Evolutionary conservation across 92 coral and sea anemone species (phyloP).

Genomic region (Phenganax stokvisi): DNA sequence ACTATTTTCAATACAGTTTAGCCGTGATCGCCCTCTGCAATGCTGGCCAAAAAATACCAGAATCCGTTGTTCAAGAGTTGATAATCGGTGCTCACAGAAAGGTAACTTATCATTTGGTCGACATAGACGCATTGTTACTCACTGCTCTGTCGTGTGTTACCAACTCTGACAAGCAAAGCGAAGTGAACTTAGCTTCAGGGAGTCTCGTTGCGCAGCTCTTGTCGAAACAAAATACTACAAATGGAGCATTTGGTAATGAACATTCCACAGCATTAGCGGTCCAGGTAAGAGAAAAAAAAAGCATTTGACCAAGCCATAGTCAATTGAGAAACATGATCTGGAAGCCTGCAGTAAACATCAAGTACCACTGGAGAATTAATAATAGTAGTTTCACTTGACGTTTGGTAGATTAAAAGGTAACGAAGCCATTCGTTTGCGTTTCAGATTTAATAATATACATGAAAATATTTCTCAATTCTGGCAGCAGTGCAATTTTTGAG

Average conservation of each 20-base stretch:
- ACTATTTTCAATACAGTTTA: constrained; percentile 62
- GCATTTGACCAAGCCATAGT: not conserved
- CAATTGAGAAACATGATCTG: not conserved
- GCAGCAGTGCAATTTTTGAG: too few relatives aligned
- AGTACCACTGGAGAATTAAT: too few relatives aligned
- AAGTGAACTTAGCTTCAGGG: constrained; percentile 3
- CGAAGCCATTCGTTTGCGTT: too few relatives aligned
- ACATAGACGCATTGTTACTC: constrained; percentile 53
- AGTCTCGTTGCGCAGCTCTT: constrained; percentile 34
- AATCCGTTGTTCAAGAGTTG: constrained; percentile 8
- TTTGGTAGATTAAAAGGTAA: too few relatives aligned
- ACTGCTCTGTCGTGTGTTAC: constrained; percentile 62
- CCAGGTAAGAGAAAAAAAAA: constrained; percentile 22
- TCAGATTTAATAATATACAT: too few relatives aligned
- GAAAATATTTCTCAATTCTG: too few relatives aligned
- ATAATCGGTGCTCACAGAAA: not conserved
- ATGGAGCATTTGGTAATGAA: constrained; percentile 64
- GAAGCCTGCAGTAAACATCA: constrained; percentile 28
- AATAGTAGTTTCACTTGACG: too few relatives aligned
- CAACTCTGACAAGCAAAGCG: not conserved
- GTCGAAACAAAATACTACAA: constrained; percentile 31
- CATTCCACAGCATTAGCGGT: constrained; percentile 56
- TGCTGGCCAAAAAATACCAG: constrained; percentile 37
- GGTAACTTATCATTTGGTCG: constrained; percentile 38
- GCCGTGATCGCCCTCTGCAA: constrained; percentile 68